Percentiles rank a stretch among this genome's conserved stretches.
Conservation (phyloP, 2,888 invertebrate genomes). For the Hirtodrosophila cameraria region DNA sequence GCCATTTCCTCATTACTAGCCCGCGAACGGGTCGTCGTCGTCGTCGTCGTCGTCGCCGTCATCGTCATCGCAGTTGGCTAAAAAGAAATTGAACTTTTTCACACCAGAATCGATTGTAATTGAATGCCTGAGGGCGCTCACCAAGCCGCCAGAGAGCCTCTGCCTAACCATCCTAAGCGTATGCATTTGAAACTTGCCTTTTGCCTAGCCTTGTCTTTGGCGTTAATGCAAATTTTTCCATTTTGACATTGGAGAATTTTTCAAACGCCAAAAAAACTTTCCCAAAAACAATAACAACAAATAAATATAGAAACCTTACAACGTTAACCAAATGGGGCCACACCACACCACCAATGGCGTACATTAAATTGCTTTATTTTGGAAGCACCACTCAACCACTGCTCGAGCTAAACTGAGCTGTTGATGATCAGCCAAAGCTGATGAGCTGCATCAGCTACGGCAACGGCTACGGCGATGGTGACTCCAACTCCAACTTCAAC, state of each 20-base stretch:
- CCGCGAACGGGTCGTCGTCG: conserved; percentile 65
- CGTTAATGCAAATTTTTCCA: conserved; percentile 65
- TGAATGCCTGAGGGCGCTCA: conserved; percentile 78
- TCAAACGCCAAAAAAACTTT: conserved; percentile 60
- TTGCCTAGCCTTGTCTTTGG: conserved; percentile 24
- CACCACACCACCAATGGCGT: conserved; percentile 79
- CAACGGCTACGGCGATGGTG: conserved; percentile 20
- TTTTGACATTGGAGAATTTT: conserved; percentile 66
- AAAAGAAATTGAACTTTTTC: conserved; percentile 82
- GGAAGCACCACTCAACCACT: conserved; percentile 44
- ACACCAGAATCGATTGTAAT: conserved; percentile 83
- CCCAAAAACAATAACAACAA: conserved; percentile 56
- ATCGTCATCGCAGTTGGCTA: conserved; percentile 48
- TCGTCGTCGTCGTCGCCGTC: conserved; percentile 35
- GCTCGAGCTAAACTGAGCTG: conserved; percentile 23
- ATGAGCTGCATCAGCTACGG: conserved; percentile 52
- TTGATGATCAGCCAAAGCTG: conserved; percentile 60
- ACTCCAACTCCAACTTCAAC: conserved; percentile 29
- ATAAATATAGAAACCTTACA: conserved; percentile 35
- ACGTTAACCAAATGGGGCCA: conserved; percentile 63
- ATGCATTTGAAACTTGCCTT: conserved; percentile 2
- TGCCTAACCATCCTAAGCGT: conserved; percentile 32
- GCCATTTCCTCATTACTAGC: conserved; percentile 77
- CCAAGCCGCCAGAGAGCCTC: conserved; percentile 51
- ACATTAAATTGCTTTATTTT: conserved; percentile 81